Evolutionary conservation across 2,797 vertebrate genomes (phyloP).

Genomic region (Sebastes taczanowskii): DNA sequence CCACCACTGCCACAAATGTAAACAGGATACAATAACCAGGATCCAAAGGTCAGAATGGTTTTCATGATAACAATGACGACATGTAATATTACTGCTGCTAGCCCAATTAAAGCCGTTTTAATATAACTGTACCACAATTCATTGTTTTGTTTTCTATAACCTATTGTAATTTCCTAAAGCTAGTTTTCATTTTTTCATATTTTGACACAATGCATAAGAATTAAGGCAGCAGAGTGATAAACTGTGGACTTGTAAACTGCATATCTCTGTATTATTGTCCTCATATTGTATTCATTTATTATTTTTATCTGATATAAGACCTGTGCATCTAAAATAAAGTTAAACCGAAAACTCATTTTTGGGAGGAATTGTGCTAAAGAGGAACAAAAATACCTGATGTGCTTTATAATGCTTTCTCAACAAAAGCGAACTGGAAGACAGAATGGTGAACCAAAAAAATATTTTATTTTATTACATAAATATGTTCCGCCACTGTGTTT

Average conservation of each 20-base stretch:
- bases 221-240: background rate
- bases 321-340: too few species aligned
- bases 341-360: too few species aligned
- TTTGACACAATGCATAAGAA: background rate
- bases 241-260: too few species aligned
- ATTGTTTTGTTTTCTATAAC: background rate
- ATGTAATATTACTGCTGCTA: background rate
- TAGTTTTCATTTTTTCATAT: background rate
- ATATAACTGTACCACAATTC: background rate
- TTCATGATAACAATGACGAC: background rate
- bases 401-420: background rate
- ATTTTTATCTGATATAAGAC: too few species aligned
- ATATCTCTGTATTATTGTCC: too few species aligned
- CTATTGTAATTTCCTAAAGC: rapidly evolving
- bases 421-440: background rate
- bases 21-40: background rate
- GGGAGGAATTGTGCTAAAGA: background rate
- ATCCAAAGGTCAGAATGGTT: background rate
- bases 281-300: too few species aligned
- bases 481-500: background rate
- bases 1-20: too few species aligned
- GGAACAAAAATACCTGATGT: background rate
- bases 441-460: background rate
- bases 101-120: background rate
- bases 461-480: background rate